phyloP scores from a whole-genome alignment of 2,113 vertebrate species.

The Neolamprologus sp. region DNA sequence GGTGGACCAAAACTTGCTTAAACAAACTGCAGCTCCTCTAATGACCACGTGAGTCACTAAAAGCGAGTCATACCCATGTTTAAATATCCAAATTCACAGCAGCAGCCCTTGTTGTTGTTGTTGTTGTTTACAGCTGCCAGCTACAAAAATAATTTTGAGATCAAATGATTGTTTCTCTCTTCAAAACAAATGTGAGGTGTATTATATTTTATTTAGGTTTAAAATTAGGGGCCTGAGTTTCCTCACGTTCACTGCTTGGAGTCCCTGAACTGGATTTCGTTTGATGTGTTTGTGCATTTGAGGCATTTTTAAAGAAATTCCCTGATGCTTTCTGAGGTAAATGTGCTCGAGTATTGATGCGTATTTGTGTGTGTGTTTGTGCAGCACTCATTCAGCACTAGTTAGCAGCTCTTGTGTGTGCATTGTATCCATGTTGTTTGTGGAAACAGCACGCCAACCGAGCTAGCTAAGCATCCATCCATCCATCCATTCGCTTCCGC shows the following conservation, averaged over 20 bases:
- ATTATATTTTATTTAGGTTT: neutral
- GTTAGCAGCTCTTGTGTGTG: neutral
- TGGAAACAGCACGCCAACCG: neutral
- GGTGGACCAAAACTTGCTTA: neutral
- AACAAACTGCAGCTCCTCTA: neutral
- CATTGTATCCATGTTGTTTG: neutral
- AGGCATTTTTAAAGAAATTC: neutral
- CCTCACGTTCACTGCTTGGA: neutral
- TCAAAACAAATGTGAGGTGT: neutral
- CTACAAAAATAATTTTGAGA: neutral
- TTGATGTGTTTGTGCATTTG: neutral
- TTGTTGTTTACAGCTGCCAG: rapidly evolving
- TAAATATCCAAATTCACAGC: neutral
- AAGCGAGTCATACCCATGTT: neutral
- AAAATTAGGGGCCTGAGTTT: rapidly evolving
- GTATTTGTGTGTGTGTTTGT: neutral
- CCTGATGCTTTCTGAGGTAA: neutral
- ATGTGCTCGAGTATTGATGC: rapidly evolving
- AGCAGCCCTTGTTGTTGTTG: neutral
- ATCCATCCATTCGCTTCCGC: too few relatives aligned
- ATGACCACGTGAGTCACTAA: neutral
- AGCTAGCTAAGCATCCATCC: neutral
- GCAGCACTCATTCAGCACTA: neutral
- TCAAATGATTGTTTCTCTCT: rapidly evolving
- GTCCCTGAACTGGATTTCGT: neutral